phyloP scores from a whole-genome alignment of 2,888 invertebrate genomes.

The Dryomyza anilis region DNA sequence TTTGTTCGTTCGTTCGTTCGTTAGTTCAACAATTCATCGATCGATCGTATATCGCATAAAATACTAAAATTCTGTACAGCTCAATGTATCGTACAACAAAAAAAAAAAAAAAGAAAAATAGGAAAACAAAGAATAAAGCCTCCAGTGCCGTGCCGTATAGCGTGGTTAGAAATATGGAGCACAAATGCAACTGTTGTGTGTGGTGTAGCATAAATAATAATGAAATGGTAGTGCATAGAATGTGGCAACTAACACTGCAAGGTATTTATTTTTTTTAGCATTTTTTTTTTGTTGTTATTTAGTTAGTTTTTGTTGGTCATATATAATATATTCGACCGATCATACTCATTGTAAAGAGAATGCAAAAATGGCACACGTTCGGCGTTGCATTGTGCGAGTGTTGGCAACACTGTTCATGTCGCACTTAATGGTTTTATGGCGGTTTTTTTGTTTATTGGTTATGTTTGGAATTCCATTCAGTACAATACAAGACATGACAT shows the following conservation, averaged over 20 bases:
- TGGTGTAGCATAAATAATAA: conserved; percentile 15
- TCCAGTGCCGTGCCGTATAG: too few species aligned
- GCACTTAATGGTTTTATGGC: not conserved
- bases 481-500: too few species aligned
- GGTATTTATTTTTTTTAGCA: too few species aligned
- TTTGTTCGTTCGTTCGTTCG: too few species aligned
- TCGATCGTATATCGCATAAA: too few species aligned
- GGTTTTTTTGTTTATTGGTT: not conserved
- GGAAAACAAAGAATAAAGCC: too few species aligned
- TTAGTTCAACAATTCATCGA: too few species aligned
- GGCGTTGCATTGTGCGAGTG: not conserved
- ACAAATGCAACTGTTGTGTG: conserved; percentile 15
- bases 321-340: conserved; percentile 8
- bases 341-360: conserved; percentile 1
- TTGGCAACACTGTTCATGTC: not conserved
- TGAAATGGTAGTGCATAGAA: not conserved
- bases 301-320: not conserved
- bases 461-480: not conserved
- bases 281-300: too few species aligned
- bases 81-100: too few species aligned
- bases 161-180: conserved; percentile 6
- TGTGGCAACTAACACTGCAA: not conserved
- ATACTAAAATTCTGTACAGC: too few species aligned
- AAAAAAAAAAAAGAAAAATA: too few species aligned
- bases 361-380: conserved; percentile 5